A percentile compares a stretch with the other conserved stretches of the same genome.
These are phyloP conservation scores for Micrasema longulum DNA, from an alignment of 1,140 invertebrate species.

Conservation along the genomic window DNA sequence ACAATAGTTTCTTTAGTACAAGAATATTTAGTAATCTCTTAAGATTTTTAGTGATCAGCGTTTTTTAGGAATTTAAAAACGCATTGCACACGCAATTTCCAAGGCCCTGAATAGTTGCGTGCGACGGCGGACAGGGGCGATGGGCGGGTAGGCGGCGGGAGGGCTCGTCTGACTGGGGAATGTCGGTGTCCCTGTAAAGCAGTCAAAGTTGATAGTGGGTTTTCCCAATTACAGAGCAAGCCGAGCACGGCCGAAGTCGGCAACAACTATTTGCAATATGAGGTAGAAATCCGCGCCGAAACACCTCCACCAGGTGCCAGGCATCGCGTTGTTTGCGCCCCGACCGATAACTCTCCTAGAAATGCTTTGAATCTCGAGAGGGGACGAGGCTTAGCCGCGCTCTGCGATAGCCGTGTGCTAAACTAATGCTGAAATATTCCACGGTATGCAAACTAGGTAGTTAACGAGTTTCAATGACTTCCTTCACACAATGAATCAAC, in stretches of 20 bases:
- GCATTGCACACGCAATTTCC: too few relatives aligned
- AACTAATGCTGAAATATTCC: constrained; percentile 5
- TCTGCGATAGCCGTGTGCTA: constrained; percentile 13
- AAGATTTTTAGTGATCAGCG: too few relatives aligned
- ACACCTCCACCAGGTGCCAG: constrained; percentile 16
- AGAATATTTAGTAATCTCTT: too few relatives aligned
- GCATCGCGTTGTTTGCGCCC: constrained; percentile 13
- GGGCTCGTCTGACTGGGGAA: background rate
- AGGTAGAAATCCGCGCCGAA: constrained; percentile 20
- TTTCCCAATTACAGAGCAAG: constrained; percentile 34
- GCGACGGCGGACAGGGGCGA: too few relatives aligned
- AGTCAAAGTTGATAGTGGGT: constrained; percentile 23
- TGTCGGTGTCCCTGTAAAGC: background rate
- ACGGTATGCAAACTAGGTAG: too few relatives aligned
- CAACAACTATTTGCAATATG: constrained; percentile 28
- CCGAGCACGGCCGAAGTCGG: too few relatives aligned
- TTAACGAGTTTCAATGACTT: too few relatives aligned
- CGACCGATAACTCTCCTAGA: background rate
- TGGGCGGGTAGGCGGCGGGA: too few relatives aligned
- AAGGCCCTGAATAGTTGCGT: too few relatives aligned
- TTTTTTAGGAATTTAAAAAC: too few relatives aligned
- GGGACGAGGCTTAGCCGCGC: background rate
- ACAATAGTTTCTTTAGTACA: too few relatives aligned
- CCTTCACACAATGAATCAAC: too few relatives aligned
- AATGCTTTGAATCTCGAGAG: constrained; percentile 19